Conservation (phyloP, 2,113 vertebrate genomes). For the Aptenodytes forsteri region DNA sequence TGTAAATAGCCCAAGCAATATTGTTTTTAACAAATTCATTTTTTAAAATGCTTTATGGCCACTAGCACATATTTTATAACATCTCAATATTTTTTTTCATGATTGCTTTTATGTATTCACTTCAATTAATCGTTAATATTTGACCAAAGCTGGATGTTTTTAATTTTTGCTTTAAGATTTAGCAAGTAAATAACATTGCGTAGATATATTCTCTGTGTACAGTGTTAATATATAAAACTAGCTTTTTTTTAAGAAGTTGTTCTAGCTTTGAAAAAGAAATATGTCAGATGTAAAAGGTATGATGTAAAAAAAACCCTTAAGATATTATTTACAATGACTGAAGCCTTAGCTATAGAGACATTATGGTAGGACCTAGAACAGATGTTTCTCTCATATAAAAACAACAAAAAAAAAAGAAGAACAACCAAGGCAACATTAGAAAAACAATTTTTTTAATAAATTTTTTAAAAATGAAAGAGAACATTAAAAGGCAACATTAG, state of each 20-base stretch:
- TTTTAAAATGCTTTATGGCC: not conserved
- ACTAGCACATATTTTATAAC: not conserved
- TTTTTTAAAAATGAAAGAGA: not conserved
- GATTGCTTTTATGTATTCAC: not conserved
- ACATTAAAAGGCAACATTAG: not conserved
- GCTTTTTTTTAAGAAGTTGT: not conserved
- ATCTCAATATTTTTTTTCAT: not conserved
- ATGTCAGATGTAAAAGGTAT: not conserved
- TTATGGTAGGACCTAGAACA: not conserved
- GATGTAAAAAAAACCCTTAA: not conserved
- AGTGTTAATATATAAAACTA: not conserved
- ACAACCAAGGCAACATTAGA: not conserved
- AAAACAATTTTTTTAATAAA: not conserved
- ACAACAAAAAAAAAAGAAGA: not conserved
- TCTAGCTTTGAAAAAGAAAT: not conserved
- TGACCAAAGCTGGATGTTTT: not conserved
- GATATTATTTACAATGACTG: not conserved
- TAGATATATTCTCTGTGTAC: not conserved
- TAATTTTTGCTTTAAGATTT: not conserved
- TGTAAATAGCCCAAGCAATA: not conserved
- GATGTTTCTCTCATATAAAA: not conserved
- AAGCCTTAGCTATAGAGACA: not conserved
- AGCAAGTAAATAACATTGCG: not conserved
- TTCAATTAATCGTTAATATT: not conserved
- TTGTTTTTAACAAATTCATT: not conserved